A percentile compares a stretch with the other conserved stretches of the same genome.
Conservation (phyloP, 2,888 invertebrate genomes). For the Fragum whitleyi region DNA sequence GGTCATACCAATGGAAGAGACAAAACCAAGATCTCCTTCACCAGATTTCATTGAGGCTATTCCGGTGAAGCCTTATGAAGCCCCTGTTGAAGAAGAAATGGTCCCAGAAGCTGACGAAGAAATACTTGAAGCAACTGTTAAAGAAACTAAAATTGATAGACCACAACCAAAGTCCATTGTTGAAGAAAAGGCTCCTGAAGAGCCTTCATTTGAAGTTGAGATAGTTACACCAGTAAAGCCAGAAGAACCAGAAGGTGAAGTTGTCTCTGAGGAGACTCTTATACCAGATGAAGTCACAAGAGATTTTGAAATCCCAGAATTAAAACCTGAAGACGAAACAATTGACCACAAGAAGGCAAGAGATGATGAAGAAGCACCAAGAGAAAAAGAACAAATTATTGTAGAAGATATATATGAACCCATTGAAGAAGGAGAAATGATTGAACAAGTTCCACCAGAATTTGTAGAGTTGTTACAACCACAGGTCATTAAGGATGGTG, state of each 20-base stretch:
- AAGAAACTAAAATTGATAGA: constrained; percentile 72
- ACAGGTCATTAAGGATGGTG: constrained; percentile 80
- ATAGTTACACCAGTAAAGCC: constrained; percentile 43
- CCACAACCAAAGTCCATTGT: constrained; percentile 73
- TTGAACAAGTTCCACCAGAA: constrained; percentile 79
- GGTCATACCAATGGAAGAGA: constrained; percentile 54
- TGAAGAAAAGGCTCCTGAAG: constrained; percentile 69
- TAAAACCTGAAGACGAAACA: constrained; percentile 61
- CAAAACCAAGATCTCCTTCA: constrained; percentile 50
- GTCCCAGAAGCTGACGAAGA: constrained; percentile 65
- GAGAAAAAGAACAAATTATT: constrained; percentile 63
- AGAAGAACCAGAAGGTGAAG: constrained; percentile 57
- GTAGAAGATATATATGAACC: constrained; percentile 69
- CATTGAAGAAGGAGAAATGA: constrained; percentile 69
- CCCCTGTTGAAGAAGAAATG: constrained; percentile 52
- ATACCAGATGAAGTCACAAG: constrained; percentile 68
- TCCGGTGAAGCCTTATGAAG: constrained; percentile 56
- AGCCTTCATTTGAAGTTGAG: constrained; percentile 65
- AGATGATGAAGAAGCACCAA: constrained; percentile 68
- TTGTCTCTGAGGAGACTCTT: constrained; percentile 64
- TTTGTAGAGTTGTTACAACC: constrained; percentile 82
- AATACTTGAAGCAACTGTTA: constrained; percentile 70
- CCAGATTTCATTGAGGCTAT: constrained; percentile 38
- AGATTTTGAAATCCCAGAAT: constrained; percentile 67
- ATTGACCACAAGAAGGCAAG: constrained; percentile 60